Base-by-base conservation (phyloP, 1,140 invertebrate species). In the Brachionus sp. region DNA sequence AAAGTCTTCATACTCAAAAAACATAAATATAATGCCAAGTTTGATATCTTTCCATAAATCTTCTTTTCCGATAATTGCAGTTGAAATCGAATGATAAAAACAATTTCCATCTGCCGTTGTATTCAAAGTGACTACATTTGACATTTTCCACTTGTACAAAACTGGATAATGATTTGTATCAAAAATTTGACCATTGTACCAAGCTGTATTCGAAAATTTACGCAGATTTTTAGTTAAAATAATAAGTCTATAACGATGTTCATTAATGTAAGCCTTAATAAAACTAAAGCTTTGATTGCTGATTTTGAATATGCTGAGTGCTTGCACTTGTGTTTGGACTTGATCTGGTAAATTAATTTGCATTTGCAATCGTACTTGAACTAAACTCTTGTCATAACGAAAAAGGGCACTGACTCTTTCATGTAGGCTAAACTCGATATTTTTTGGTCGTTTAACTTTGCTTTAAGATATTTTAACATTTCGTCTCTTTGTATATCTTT, bases 241-340 rank as follows among this genome's bases (percentile, higher is more conserved):
- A 35, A 70, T 39, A 5, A 37, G 13, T 35, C 29, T 16, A 33
- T 39, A 3, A 25, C 57, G 7, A 64, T 64, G 19, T 12, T 64
- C 57, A 25, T 33, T 33, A 64, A 64, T 64, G 29, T 64, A 64
- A 25, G 57, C 19, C 1, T 64, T 64, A 33, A 64, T 64, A 33
- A 64, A 64, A 64, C 33, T 70, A 6, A 33, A 70, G 33, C 66
- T 70, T 70, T 70, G 66, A 16, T 37, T 70, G 66, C 66, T 70
- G n/a, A 70, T 70, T 70, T 70, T 70, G 13, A 70, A 70, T 16
- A 70, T 70, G 66, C 64, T 68, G 23, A 68, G 29, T n/a, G 64
- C 25, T 35, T 16, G 25, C 33, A 33, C 33, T 37, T 33, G 13
- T 16, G 25, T 35, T 16, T 70, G 5, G 66, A 33, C 33, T 68